A percentile compares a stretch with the other conserved stretches of the same genome.
Conservation (phyloP, 2,113 vertebrate genomes). For the Apodemus speciosus region DNA sequence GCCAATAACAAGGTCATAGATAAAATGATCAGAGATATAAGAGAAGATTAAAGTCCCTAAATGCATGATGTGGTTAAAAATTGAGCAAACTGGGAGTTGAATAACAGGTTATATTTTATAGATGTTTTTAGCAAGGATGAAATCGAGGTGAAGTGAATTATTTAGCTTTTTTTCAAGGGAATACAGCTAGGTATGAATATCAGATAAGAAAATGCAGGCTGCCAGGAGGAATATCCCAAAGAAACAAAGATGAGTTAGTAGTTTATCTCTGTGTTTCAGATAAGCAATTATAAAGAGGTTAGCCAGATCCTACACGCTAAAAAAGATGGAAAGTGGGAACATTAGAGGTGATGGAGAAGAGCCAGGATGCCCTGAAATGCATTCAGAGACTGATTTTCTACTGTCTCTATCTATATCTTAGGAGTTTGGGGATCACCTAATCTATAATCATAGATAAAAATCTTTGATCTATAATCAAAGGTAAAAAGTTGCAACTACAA, state of each 20-base stretch:
- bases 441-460: background rate
- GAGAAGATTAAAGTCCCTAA: background rate
- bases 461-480: background rate
- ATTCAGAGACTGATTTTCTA: background rate
- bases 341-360: background rate
- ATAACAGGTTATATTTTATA: conserved; percentile 31
- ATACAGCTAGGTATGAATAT: conserved; percentile 54
- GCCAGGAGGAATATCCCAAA: conserved; percentile 57
- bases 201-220: conserved; percentile 63
- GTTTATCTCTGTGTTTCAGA: conserved; percentile 5
- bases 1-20: conserved; percentile 40
- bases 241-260: conserved; percentile 34
- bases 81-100: background rate
- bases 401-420: background rate
- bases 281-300: background rate
- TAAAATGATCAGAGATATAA: conserved; percentile 1
- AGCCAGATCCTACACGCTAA: background rate
- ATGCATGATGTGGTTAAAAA: conserved; percentile 17
- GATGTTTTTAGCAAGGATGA: conserved; percentile 33
- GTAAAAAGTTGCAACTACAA: background rate
- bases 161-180: conserved; percentile 59
- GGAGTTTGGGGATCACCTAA: background rate
- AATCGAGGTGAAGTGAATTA: conserved; percentile 57
- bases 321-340: background rate
- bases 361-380: background rate